phyloP scores from a whole-genome alignment of 2,113 vertebrate species.

The Odontophorus gujanensis region DNA sequence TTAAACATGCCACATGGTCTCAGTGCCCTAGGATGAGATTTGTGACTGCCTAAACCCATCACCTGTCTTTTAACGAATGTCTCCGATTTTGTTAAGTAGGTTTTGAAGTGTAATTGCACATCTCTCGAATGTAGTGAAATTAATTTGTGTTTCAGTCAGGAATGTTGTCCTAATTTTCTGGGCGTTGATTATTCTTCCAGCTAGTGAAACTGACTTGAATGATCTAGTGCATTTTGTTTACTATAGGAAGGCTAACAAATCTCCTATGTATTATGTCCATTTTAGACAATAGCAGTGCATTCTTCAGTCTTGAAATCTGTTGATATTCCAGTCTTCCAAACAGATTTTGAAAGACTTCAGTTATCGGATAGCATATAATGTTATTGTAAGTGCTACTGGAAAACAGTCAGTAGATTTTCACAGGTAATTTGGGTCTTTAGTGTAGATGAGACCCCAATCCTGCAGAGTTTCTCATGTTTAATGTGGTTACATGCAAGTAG shows the following conservation, averaged over 20 bases:
- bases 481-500: background rate
- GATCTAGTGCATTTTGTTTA: slow-evolving; percentile 48
- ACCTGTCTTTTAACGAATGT: slow-evolving; percentile 11
- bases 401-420: background rate
- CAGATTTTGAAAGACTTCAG: slow-evolving; percentile 27
- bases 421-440: background rate
- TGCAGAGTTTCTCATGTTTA: background rate
- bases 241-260: slow-evolving; percentile 53
- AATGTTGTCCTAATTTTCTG: slow-evolving; percentile 62
- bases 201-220: slow-evolving; percentile 52
- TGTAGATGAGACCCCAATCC: background rate
- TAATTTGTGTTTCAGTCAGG: slow-evolving; percentile 56
- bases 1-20: slow-evolving; percentile 42
- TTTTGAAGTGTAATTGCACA: slow-evolving; percentile 29
- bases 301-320: background rate
- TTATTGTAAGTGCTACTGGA: background rate
- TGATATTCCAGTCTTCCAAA: slow-evolving; percentile 40
- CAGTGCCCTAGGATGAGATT: slow-evolving; percentile 34
- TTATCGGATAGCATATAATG: background rate
- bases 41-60: slow-evolving; percentile 41
- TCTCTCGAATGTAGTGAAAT: slow-evolving; percentile 19
- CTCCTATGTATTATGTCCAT: slow-evolving; percentile 4
- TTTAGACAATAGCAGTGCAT: background rate
- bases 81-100: slow-evolving; percentile 26
- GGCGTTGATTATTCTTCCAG: slow-evolving; percentile 35